Conservation (phyloP, 2,888 invertebrate genomes). For the Actias luna region DNA sequence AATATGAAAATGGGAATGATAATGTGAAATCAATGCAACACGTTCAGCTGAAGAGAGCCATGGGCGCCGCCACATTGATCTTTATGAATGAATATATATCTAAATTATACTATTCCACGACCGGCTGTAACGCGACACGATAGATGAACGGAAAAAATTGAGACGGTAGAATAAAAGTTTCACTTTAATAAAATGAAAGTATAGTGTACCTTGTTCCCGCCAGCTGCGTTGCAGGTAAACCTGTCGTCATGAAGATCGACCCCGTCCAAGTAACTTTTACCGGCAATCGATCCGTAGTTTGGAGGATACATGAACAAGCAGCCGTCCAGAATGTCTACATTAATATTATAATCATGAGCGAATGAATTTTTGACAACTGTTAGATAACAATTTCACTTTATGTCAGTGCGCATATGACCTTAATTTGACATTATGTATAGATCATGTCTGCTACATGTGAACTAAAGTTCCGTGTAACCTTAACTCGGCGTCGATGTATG, state of each 20-base stretch:
- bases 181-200: constrained; percentile 3
- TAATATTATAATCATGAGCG: neutral
- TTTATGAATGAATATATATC: too few relatives aligned
- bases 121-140: too few relatives aligned
- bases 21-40: too few relatives aligned
- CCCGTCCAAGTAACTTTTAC: constrained; percentile 68
- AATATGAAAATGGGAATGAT: too few relatives aligned
- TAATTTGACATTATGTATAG: neutral
- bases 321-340: constrained; percentile 62
- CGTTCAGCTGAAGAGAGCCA: too few relatives aligned
- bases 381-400: too few relatives aligned
- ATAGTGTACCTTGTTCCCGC: constrained; percentile 20
- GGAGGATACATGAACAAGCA: constrained; percentile 73
- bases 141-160: too few relatives aligned
- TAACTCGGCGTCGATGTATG: too few relatives aligned
- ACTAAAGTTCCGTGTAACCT: too few relatives aligned
- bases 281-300: constrained; percentile 77
- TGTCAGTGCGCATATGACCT: neutral
- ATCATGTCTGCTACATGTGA: neutral
- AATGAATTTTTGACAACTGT: neutral
- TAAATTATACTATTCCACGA: too few relatives aligned
- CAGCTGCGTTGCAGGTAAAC: constrained; percentile 64
- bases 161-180: neutral
- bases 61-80: too few relatives aligned
- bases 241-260: constrained; percentile 68